phyloP scores from a whole-genome alignment of 2,113 vertebrate genomes.

The Phoenicopterus ruber region DNA sequence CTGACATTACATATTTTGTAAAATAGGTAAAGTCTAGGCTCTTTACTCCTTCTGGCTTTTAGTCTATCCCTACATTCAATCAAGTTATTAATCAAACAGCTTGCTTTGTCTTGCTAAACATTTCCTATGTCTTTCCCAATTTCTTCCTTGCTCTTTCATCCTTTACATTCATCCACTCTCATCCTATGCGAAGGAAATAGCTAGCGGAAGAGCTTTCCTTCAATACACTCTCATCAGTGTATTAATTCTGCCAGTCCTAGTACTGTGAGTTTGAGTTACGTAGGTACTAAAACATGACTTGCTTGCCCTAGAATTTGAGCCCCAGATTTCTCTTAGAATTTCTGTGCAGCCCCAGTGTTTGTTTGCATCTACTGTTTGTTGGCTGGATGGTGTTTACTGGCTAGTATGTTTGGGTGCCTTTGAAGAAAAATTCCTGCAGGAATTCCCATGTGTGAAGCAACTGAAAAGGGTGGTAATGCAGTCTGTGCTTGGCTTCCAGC shows the following conservation, averaged over 20 bases:
- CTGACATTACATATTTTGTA: not conserved
- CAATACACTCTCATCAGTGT: not conserved
- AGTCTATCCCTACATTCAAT: not conserved
- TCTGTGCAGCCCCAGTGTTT: not conserved
- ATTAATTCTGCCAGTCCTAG: not conserved
- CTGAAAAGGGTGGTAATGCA: not conserved
- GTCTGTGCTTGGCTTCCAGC: not conserved
- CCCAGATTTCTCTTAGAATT: not conserved
- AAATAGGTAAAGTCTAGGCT: not conserved
- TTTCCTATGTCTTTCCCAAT: not conserved
- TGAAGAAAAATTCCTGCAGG: not conserved
- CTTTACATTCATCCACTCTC: not conserved
- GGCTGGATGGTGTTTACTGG: not conserved
- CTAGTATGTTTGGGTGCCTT: not conserved
- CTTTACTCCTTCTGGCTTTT: not conserved
- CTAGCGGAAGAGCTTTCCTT: not conserved
- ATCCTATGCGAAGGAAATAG: not conserved
- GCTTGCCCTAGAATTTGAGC: not conserved
- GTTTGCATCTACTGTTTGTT: not conserved
- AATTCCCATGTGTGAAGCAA: not conserved
- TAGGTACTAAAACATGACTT: not conserved
- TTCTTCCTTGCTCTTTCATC: not conserved
- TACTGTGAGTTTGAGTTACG: not conserved
- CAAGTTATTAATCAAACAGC: not conserved
- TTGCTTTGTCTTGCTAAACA: not conserved